These are phyloP conservation scores for Drosophila parthenogenetica DNA, from an alignment of 2,888 invertebrate genomes.

Conservation along the genomic window DNA sequence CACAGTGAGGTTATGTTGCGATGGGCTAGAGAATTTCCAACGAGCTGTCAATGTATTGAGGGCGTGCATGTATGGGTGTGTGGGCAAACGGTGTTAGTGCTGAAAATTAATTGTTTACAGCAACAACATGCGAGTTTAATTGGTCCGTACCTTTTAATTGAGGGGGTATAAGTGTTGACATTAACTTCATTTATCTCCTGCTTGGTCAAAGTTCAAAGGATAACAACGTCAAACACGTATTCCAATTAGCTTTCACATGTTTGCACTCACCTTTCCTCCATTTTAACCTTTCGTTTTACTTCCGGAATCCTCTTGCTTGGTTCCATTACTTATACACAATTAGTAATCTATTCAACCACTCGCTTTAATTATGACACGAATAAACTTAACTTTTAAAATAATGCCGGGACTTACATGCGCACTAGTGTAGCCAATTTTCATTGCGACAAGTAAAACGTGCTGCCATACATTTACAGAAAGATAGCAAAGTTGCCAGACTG, in stretches of 20 bases:
- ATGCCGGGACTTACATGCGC: constrained; percentile 2
- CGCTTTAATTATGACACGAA: background rate
- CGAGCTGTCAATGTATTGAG: constrained; percentile 38
- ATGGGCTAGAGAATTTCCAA: constrained; percentile 24
- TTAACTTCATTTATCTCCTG: constrained; percentile 63
- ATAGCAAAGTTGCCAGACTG: background rate
- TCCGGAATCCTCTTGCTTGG: background rate
- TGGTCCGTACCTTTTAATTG: constrained; percentile 2
- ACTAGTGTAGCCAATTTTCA: constrained; percentile 18
- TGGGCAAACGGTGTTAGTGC: constrained; percentile 13
- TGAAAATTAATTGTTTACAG: constrained; percentile 76
- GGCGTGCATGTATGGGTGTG: constrained; percentile 8
- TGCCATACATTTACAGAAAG: constrained; percentile 27
- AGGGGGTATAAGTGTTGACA: constrained; percentile 58
- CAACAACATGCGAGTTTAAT: constrained; percentile 37
- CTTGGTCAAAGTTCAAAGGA: constrained; percentile 56
- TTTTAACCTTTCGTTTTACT: too few relatives aligned
- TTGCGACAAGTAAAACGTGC: background rate
- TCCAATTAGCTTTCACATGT: constrained; percentile 42
- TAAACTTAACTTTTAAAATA: constrained; percentile 13
- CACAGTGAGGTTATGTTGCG: constrained; percentile 34
- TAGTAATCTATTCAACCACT: background rate
- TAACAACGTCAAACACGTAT: constrained; percentile 25
- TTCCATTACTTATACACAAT: background rate
- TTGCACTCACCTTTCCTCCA: constrained; percentile 28